Evolutionary conservation across 2,888 invertebrate species (phyloP).

Genomic region (Leptinotarsa rubiginosa): DNA sequence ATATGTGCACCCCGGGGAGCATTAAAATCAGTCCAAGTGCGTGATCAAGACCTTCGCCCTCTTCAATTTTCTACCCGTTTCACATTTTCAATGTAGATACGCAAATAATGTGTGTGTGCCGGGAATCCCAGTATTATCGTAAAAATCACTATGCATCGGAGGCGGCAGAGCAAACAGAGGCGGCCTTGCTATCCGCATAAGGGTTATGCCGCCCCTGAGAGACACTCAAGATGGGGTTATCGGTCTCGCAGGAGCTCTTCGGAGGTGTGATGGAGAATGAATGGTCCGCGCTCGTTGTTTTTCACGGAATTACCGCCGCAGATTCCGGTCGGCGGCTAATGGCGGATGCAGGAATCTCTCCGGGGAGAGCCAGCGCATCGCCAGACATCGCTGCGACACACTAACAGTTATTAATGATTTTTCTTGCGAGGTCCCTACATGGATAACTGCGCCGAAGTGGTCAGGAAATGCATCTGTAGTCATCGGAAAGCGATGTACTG

Average conservation of each 20-base stretch:
- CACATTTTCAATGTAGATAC: conserved; percentile 55
- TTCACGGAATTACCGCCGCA: conserved; percentile 61
- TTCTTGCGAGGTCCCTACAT: neutral
- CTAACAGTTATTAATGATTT: conserved; percentile 50
- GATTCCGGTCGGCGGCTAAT: conserved; percentile 66
- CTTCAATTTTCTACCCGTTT: conserved; percentile 59
- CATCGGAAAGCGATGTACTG: neutral
- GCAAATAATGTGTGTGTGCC: conserved; percentile 57
- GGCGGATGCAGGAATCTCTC: conserved; percentile 69
- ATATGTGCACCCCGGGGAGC: conserved; percentile 59
- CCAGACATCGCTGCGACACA: conserved; percentile 68
- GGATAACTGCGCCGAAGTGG: neutral
- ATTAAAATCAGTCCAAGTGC: conserved; percentile 53
- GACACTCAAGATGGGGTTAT: conserved; percentile 71
- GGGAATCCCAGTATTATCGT: conserved; percentile 64
- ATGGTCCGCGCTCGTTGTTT: conserved; percentile 60
- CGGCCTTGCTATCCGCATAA: conserved; percentile 21
- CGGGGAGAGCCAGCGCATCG: conserved; percentile 64
- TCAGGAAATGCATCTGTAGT: neutral
- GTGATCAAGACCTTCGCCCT: conserved; percentile 48
- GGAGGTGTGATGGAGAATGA: conserved; percentile 65
- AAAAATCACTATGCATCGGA: conserved; percentile 69
- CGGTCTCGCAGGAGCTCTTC: conserved; percentile 69
- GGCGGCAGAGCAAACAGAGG: conserved; percentile 54
- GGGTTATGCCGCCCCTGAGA: conserved; percentile 59